These are phyloP conservation scores for Venusia cambrica DNA, from an alignment of 2,888 invertebrate species.

Conservation along the genomic window DNA sequence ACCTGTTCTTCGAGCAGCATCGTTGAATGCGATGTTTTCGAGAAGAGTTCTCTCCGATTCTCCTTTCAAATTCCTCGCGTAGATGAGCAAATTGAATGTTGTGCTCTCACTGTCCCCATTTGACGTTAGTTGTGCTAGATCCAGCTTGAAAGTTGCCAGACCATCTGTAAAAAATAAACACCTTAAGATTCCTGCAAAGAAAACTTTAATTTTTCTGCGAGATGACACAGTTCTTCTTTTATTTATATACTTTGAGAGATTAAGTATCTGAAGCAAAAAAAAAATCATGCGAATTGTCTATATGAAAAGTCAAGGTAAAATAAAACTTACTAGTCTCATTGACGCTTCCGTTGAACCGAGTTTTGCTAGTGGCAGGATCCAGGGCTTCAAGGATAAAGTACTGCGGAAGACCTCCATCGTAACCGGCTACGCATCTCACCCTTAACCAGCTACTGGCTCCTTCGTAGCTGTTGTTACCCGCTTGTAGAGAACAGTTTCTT, in stretches of 20 bases:
- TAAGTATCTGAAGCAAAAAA: too few species aligned
- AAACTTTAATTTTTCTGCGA: too few species aligned
- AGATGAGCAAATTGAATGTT: conserved; percentile 88
- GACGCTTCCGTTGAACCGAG: conserved; percentile 86
- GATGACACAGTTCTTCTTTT: too few species aligned
- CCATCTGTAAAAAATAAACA: conserved; percentile 61
- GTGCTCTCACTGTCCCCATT: conserved; percentile 64
- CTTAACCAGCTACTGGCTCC: conserved; percentile 79
- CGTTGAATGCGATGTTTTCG: conserved; percentile 93
- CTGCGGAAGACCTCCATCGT: conserved; percentile 94
- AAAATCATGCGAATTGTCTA: too few species aligned
- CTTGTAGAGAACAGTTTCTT: conserved; percentile 91
- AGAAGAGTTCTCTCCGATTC: conserved; percentile 89
- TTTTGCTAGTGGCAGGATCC: conserved; percentile 86
- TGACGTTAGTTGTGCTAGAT: conserved; percentile 83
- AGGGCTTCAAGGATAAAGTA: conserved; percentile 91
- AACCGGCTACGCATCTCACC: conserved; percentile 92
- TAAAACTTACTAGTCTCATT: conserved; percentile 57
- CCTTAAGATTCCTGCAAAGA: too few species aligned
- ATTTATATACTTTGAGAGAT: too few species aligned
- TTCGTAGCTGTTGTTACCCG: conserved; percentile 75
- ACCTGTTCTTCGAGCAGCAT: conserved; percentile 93
- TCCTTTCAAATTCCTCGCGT: conserved; percentile 92
- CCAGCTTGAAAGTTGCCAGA: conserved; percentile 71
- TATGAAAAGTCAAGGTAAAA: background rate